These are phyloP conservation scores for Lutjanus campechanus DNA, from an alignment of 2,797 vertebrate genomes.

Conservation along the genomic window DNA sequence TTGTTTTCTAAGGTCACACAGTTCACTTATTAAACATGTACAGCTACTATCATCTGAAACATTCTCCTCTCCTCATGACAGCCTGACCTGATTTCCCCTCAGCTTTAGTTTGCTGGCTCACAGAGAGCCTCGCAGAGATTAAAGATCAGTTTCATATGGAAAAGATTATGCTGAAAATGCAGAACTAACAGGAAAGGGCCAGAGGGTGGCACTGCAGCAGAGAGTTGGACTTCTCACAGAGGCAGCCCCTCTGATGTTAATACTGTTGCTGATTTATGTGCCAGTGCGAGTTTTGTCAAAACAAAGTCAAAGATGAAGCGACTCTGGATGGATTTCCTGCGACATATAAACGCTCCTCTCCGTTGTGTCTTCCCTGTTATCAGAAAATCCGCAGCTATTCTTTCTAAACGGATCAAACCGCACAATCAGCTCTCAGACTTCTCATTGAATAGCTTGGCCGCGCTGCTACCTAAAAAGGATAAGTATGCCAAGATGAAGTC, in stretches of 20 bases:
- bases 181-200: conserved; percentile 60
- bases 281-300: conserved; percentile 61
- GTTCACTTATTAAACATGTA: conserved; percentile 43
- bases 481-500: conserved; percentile 66
- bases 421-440: conserved; percentile 63
- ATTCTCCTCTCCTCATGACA: conserved; percentile 52
- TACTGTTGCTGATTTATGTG: conserved; percentile 54
- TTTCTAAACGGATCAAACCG: conserved; percentile 72
- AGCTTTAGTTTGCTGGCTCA: conserved; percentile 49
- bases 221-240: conserved; percentile 37
- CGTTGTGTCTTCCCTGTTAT: conserved; percentile 50
- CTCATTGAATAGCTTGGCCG: conserved; percentile 56
- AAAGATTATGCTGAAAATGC: conserved; percentile 61
- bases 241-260: conserved; percentile 48
- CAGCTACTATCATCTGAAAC: conserved; percentile 26
- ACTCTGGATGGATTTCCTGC: conserved; percentile 56
- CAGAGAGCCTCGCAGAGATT: conserved; percentile 46
- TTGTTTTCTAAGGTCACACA: conserved; percentile 38
- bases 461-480: conserved; percentile 81
- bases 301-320: conserved; percentile 51
- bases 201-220: conserved; percentile 80
- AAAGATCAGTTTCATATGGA: conserved; percentile 71
- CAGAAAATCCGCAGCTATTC: conserved; percentile 59
- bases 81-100: conserved; percentile 62
- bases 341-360: conserved; percentile 16